Evolutionary conservation across 2,888 invertebrate species (phyloP), one percentile per base, ranked within the genome.

Genomic region (Amphiduros pacificus): DNA sequence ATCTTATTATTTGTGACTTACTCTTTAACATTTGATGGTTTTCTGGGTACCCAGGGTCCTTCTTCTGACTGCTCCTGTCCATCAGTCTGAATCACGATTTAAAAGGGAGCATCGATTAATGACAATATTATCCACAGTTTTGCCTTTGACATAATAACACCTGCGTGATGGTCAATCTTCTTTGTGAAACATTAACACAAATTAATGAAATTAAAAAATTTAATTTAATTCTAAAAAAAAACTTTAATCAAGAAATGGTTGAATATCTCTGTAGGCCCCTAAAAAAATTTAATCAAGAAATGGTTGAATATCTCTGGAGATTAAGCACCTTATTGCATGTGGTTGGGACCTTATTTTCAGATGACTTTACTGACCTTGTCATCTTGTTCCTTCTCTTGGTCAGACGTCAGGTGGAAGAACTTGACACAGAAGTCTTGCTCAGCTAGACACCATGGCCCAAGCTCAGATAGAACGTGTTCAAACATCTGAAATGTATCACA

Each of bases 391-490:
- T 55, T 44, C 22, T 51, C 51, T n/a, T n/a, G n/a, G n/a, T n/a
- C n/a, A 26, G 28, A 4, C 9, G 60, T 32, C n/a, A 94, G 85
- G 82, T 92, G 91, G 81, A 98, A 94, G 85, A 97, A 98, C 65
- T 89, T 87, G 22, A 92, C 89, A 80, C 95, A 96, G 84, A 98
- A 98, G 71, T 93, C 91, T 84, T 97, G 96, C 82, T 98, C 98
- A 27, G 92, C 91, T 69, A 95, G 86, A 78, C 96, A 95, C 60
- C 94, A 89, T 2, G 92, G 91, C 79, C 95, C 94, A 67, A 97
- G 86, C 77, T 94, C 90, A 20, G 90, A 90, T 62, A 99, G 85
- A 57, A 95, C 91, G 82, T 91, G 89, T 79, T 94, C 93, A 62
- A 94, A 85, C 55, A 92, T 86, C 64, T 89, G 68, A n/a, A n/a